Evolutionary conservation across 2,797 vertebrate genomes (phyloP), one percentile per base, ranked within the genome.

Genomic region (Centropyge bicolor): DNA sequence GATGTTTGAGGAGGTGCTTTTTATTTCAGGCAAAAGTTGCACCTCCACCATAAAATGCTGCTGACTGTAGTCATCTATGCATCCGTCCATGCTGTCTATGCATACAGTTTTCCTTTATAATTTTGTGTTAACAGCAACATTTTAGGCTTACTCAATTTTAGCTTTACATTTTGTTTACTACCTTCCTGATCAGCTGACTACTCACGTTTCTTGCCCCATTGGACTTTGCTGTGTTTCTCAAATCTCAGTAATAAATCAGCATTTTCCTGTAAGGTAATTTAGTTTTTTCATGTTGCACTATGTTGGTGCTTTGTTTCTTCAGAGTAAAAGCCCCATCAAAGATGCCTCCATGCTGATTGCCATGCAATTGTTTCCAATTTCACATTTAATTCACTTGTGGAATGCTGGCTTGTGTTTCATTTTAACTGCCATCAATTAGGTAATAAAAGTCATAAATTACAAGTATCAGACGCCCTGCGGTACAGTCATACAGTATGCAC

Each of bases 311-410:
- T 51, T 45, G 38, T 49, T 27, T 65, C 9, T 27, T 66, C 9
- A 49, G 20, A 5, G 17, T 49, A 20, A 67, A 78, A 65, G 43
- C 49, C 49, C 11, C 52, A 62, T 22, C 46, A 22, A 13, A 4
- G n/a, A 76, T 48, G 48, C 45, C 60, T 61, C 74, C 48, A 24
- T 54, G 51, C 27, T 60, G 54, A 77, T 59, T 36, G 31, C 8
- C 48, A 27, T 67, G 40, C 48, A 61, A 43, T 76, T 75, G 74
- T 82, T 83, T 85, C 48, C 36, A 66, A 54, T 84, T 78, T 82
- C 60, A 71, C 48, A 40, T 75, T 70, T 45, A 72, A 73, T 77
- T 68, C 67, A 65, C 20, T 78, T 60, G 43, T 70, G 75, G 46
- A 85, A 81, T 71, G 40, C 4, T 12, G 67, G 35, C 54, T 68